These are phyloP conservation scores for Chloroclysta siterata DNA, from an alignment of 2,888 invertebrate genomes.

Conservation along the genomic window DNA sequence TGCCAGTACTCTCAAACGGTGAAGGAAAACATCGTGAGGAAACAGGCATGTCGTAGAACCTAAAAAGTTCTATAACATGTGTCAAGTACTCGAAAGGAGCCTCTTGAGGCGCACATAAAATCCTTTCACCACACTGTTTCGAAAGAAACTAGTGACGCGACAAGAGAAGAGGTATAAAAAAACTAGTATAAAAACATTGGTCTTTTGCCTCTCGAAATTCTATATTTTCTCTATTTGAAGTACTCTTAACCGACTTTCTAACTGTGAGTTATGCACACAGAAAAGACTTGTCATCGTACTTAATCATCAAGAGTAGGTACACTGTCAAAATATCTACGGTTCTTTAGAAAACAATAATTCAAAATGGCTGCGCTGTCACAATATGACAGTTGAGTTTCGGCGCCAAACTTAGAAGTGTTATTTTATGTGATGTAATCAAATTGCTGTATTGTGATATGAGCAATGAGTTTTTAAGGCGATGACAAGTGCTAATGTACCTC, in stretches of 20 bases:
- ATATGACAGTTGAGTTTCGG: conserved; percentile 24
- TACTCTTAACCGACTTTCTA: conserved; percentile 24
- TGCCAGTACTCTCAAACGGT: too few species aligned
- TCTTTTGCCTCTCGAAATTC: conserved; percentile 8
- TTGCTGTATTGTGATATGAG: too few species aligned
- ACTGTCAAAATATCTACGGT: conserved; percentile 40
- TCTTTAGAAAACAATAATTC: conserved; percentile 37
- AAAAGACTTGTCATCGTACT: conserved; percentile 37
- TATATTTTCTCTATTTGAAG: conserved; percentile 25
- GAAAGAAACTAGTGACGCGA: too few species aligned
- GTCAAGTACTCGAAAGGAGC: too few species aligned
- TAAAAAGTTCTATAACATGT: too few species aligned
- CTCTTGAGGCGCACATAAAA: too few species aligned
- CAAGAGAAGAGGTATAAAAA: too few species aligned
- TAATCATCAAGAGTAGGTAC: conserved; percentile 34
- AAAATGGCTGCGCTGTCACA: conserved; percentile 38
- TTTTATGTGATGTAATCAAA: background rate
- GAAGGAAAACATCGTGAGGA: too few species aligned
- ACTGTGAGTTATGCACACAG: conserved; percentile 19
- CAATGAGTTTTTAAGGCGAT: too few species aligned
- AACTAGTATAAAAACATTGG: conserved; percentile 14
- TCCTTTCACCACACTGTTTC: too few species aligned
- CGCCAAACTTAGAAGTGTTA: conserved; percentile 8
- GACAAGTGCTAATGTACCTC: too few species aligned
- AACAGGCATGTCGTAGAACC: too few species aligned